Conservation (phyloP, 2,113 vertebrate species). For the Oryctolagus cuniculus region mOryCun1.1 NC_091432.1:63077501-63078000, state of each 20-base stretch:
- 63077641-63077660: background rate
- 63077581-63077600: constrained; percentile 1
- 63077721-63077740: too few species aligned
- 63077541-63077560: background rate
- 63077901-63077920: constrained; percentile 38
- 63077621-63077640: background rate
- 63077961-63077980: background rate
- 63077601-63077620: constrained; percentile 1
- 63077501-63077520: background rate
- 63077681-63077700: background rate
- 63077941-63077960: background rate
- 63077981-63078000: background rate
- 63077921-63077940: background rate
- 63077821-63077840: background rate
- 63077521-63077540: constrained; percentile 13
- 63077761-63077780: too few species aligned
- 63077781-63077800: too few species aligned
- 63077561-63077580: background rate
- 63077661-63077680: background rate
- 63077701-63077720: background rate
- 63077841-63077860: background rate
- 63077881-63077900: constrained; percentile 1
- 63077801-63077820: too few species aligned
- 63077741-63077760: too few species aligned
- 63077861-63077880: constrained; percentile 1